Evolutionary conservation across 2,888 invertebrate genomes (phyloP).

Genomic region (Synanthedon vespiformis): DNA sequence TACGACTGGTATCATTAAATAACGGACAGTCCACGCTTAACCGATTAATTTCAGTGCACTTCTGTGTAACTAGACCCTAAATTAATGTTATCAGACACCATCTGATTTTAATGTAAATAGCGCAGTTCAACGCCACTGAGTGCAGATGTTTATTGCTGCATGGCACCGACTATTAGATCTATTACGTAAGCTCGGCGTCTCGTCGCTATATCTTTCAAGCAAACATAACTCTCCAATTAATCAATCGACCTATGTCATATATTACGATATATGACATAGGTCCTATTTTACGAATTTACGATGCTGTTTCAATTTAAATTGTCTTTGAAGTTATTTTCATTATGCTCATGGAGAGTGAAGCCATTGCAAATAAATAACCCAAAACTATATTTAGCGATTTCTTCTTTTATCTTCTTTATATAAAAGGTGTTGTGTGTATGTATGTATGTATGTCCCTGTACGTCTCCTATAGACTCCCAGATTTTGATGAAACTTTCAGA

Average conservation of each 20-base stretch:
- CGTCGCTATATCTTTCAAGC: background rate
- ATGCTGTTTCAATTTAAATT: too few relatives aligned
- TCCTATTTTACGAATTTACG: too few relatives aligned
- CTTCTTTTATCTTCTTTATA: too few relatives aligned
- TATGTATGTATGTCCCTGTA: too few relatives aligned
- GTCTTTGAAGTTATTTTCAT: too few relatives aligned
- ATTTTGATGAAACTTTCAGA: too few relatives aligned
- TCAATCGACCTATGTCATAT: background rate
- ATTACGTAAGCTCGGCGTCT: background rate
- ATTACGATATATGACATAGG: too few relatives aligned
- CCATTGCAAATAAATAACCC: too few relatives aligned
- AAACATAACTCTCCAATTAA: background rate
- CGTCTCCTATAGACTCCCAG: too few relatives aligned
- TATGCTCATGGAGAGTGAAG: too few relatives aligned
- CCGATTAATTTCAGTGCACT: constrained; percentile 22
- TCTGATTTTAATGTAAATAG: constrained; percentile 7
- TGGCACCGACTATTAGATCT: background rate
- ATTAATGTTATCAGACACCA: constrained; percentile 23
- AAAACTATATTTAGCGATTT: too few relatives aligned
- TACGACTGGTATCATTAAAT: constrained; percentile 28
- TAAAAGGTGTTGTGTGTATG: too few relatives aligned
- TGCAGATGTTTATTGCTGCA: constrained; percentile 9
- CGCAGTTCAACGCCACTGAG: constrained; percentile 4
- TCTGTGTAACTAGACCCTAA: constrained; percentile 21
- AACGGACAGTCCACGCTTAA: constrained; percentile 33